These are phyloP conservation scores for Lobophora halterata DNA, from an alignment of 2,888 invertebrate species.

Conservation along the genomic window DNA sequence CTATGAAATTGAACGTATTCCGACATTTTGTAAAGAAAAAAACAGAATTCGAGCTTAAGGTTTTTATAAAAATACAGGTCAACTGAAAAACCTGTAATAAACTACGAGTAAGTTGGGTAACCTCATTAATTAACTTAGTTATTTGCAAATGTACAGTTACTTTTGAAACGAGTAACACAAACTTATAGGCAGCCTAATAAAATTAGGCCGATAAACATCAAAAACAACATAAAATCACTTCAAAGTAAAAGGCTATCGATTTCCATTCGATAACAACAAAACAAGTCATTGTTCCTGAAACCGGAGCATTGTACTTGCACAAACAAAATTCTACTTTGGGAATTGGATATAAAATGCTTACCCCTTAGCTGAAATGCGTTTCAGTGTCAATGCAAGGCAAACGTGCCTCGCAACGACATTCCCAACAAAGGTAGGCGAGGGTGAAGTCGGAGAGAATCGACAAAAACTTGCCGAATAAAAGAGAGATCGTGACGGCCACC, in stretches of 20 bases:
- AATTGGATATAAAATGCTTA: slow-evolving; percentile 45
- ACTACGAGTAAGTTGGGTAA: too few relatives aligned
- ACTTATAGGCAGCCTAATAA: slow-evolving; percentile 13
- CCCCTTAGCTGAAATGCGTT: slow-evolving; percentile 46
- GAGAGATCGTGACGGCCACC: slow-evolving; percentile 56
- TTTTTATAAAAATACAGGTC: too few relatives aligned
- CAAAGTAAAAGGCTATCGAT: slow-evolving; percentile 25
- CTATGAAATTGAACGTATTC: too few relatives aligned
- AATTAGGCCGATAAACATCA: slow-evolving; percentile 18
- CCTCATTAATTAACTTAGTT: too few relatives aligned
- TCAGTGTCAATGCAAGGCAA: slow-evolving; percentile 61
- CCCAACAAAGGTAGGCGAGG: slow-evolving; percentile 52
- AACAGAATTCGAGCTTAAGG: too few relatives aligned
- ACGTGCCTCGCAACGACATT: slow-evolving; percentile 54
- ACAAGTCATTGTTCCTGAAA: slow-evolving; percentile 32
- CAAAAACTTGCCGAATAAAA: slow-evolving; percentile 68
- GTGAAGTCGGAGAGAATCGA: slow-evolving; percentile 52
- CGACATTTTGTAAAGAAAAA: too few relatives aligned
- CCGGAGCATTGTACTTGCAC: slow-evolving; percentile 28
- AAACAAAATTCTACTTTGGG: slow-evolving; percentile 34
- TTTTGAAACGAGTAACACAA: slow-evolving; percentile 4
- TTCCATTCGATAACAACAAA: slow-evolving; percentile 32
- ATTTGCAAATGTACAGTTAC: neutral
- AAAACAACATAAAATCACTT: slow-evolving; percentile 20
- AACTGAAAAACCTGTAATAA: too few relatives aligned